These are phyloP conservation scores for Cliona cf. orientalis DNA, from an alignment of 37 sponge, comb jelly and placozoan species.

Conservation along the genomic window DNA sequence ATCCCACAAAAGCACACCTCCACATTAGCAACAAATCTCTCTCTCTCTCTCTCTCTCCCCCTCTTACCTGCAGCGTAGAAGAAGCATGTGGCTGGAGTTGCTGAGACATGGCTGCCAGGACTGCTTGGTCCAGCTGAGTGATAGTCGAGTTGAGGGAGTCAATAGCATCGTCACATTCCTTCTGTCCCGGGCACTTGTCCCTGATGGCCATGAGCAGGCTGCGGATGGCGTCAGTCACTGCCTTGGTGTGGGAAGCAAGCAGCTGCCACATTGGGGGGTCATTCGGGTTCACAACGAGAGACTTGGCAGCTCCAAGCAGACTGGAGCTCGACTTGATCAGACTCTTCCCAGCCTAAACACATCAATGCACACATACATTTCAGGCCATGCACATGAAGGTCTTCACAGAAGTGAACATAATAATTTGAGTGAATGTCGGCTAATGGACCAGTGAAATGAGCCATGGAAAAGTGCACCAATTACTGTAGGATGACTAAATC, in stretches of 20 bases:
- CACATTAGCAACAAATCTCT: background rate
- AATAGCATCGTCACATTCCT: slow-evolving; percentile 88
- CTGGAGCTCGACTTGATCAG: slow-evolving; percentile 77
- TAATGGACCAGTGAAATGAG: too few relatives aligned
- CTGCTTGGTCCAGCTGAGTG: slow-evolving; percentile 85
- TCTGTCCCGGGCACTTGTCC: slow-evolving; percentile 75
- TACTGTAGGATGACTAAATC: too few relatives aligned
- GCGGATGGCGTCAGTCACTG: slow-evolving; percentile 86
- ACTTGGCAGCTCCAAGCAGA: slow-evolving; percentile 85
- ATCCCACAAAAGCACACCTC: background rate
- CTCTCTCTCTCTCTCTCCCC: background rate
- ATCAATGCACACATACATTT: background rate
- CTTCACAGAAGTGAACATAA: too few relatives aligned
- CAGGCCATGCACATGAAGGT: background rate
- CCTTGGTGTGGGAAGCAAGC: slow-evolving; percentile 85
- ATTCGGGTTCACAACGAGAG: slow-evolving; percentile 85
- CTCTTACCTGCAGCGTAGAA: slow-evolving; percentile 55
- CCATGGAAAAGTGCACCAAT: too few relatives aligned
- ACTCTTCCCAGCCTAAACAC: slow-evolving; percentile 70
- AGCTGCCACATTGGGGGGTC: slow-evolving; percentile 95
- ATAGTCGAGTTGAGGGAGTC: slow-evolving; percentile 77
- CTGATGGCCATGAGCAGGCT: slow-evolving; percentile 72
- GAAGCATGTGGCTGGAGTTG: slow-evolving; percentile 79
- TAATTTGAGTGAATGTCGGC: too few relatives aligned
- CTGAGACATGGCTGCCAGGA: slow-evolving; percentile 79